Conservation (phyloP, 2,888 invertebrate species). For the Tipula lateralis region DNA sequence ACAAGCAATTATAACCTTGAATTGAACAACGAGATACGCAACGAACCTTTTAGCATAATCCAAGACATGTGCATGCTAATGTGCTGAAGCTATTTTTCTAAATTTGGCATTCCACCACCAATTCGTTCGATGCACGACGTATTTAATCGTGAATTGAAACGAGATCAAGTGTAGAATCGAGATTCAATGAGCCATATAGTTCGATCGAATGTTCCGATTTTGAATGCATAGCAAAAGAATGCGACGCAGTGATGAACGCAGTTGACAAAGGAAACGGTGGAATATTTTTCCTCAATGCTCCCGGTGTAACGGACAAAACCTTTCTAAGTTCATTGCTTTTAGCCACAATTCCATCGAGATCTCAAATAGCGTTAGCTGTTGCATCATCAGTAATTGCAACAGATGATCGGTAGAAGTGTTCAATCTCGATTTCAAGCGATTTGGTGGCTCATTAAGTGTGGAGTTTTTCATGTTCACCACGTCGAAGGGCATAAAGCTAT, state of each 20-base stretch:
- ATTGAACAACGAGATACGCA: conserved; percentile 36
- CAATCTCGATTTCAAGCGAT: too few relatives aligned
- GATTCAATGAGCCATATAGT: neutral
- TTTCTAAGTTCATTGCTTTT: neutral
- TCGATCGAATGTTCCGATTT: neutral
- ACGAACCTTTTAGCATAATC: conserved; percentile 36
- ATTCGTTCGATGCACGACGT: conserved; percentile 36
- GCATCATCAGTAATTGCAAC: neutral
- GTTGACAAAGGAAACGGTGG: neutral
- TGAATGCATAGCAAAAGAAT: neutral
- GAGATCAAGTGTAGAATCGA: conserved; percentile 35
- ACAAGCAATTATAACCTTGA: conserved; percentile 34
- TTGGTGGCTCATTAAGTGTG: too few relatives aligned
- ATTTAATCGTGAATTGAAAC: conserved; percentile 37
- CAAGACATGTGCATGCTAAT: conserved; percentile 38
- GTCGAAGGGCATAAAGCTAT: too few relatives aligned
- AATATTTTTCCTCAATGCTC: too few relatives aligned
- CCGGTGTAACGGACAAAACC: too few relatives aligned
- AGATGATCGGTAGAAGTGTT: too few relatives aligned
- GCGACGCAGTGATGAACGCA: neutral
- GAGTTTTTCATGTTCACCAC: too few relatives aligned
- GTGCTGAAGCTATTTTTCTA: conserved; percentile 35
- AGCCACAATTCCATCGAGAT: neutral
- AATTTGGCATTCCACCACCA: conserved; percentile 38
- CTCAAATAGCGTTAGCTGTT: neutral